Percentiles rank a stretch among this genome's conserved stretches.
These are phyloP conservation scores for Spondyliosoma cantharus DNA, from an alignment of 2,797 vertebrate genomes.

Conservation along the genomic window DNA sequence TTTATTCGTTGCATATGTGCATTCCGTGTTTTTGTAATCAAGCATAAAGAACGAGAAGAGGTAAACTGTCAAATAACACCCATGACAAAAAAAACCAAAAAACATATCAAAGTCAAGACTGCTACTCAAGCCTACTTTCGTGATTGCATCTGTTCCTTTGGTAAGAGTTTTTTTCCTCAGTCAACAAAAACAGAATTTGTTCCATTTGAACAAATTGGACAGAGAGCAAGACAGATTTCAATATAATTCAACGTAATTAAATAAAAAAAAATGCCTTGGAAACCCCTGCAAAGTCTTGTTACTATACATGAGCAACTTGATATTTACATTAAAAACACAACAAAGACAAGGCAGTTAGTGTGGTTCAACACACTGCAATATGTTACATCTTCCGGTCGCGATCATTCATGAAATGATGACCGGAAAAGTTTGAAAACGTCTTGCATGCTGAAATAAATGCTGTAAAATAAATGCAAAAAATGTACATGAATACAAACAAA, in stretches of 20 bases:
- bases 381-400: slow-evolving; percentile 42
- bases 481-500: slow-evolving; percentile 53
- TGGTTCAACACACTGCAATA: slow-evolving; percentile 52
- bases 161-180: slow-evolving; percentile 55
- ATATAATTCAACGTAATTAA: slow-evolving; percentile 41
- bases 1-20: slow-evolving; percentile 70
- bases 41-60: slow-evolving; percentile 64
- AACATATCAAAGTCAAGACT: slow-evolving; percentile 52
- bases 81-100: slow-evolving; percentile 74
- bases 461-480: slow-evolving; percentile 55
- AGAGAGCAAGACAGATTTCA: slow-evolving; percentile 39
- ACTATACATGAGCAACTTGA: slow-evolving; percentile 38
- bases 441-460: slow-evolving; percentile 61
- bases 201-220: slow-evolving; percentile 54
- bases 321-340: slow-evolving; percentile 70
- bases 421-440: slow-evolving; percentile 63
- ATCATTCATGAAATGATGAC: slow-evolving; percentile 45
- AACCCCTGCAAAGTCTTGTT: slow-evolving; percentile 55
- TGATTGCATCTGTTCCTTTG: slow-evolving; percentile 71
- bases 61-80: slow-evolving; percentile 73
- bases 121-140: slow-evolving; percentile 62
- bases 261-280: slow-evolving; percentile 51
- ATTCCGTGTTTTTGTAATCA: slow-evolving; percentile 67
- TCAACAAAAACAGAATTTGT: slow-evolving; percentile 43
- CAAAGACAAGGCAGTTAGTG: slow-evolving; percentile 68